Conservation (phyloP, 2,888 invertebrate genomes). For the Idaea aversata region DNA sequence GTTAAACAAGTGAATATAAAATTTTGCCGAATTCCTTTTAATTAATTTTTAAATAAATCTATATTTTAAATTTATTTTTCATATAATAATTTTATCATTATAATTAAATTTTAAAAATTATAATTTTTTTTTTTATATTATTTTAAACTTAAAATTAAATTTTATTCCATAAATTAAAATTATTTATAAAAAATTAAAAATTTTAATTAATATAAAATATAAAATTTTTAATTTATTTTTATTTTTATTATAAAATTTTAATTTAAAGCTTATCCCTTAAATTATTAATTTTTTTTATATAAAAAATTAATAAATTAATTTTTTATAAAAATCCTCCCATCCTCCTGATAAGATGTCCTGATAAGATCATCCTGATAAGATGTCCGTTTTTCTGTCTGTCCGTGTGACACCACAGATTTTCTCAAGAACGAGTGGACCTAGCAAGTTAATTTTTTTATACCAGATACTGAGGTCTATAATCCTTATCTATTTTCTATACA, state of each 20-base stretch:
- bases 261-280: constrained; percentile 82
- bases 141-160: constrained; percentile 61
- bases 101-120: constrained; percentile 63
- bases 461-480: no score
- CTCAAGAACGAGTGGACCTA: no score
- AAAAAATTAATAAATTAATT: constrained; percentile 46
- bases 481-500: no score
- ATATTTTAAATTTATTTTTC: constrained; percentile 41
- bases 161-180: constrained; percentile 54
- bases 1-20: constrained; percentile 86
- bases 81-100: constrained; percentile 83
- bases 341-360: no score
- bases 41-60: constrained; percentile 56
- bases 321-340: constrained; percentile 64
- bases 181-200: constrained; percentile 73
- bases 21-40: constrained; percentile 83
- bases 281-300: constrained; percentile 62
- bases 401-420: no score
- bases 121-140: constrained; percentile 65
- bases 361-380: no score
- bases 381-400: no score
- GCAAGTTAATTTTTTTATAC: no score
- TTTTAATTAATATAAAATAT: constrained; percentile 80
- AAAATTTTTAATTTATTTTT: constrained; percentile 58
- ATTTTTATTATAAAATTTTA: constrained; percentile 74